phyloP scores from a whole-genome alignment of 2,113 vertebrate genomes.

The Pygoscelis antarcticus region DNA sequence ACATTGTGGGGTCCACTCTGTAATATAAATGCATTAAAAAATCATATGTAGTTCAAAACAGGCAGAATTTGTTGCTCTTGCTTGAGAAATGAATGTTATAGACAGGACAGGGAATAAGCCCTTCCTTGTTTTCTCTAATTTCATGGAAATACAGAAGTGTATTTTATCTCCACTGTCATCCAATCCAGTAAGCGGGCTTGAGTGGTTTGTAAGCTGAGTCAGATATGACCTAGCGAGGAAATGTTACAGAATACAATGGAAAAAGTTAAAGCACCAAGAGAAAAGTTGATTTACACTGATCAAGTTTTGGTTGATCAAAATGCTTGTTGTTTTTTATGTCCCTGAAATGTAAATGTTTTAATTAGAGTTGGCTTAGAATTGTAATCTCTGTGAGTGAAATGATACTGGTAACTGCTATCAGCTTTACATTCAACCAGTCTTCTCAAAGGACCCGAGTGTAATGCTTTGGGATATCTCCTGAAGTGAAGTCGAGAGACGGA shows the following conservation, averaged over 20 bases:
- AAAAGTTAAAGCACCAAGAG: background rate
- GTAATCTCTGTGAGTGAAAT: background rate
- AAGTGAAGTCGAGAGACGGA: background rate
- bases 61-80: background rate
- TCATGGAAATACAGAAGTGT: background rate
- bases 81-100: background rate
- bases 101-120: background rate
- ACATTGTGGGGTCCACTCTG: no score
- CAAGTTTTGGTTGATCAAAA: background rate
- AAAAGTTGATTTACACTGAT: background rate
- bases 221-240: background rate
- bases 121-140: background rate
- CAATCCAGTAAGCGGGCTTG: background rate
- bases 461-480: background rate
- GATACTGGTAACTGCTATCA: background rate
- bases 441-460: background rate
- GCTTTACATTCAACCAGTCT: background rate
- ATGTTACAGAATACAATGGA: background rate
- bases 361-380: background rate
- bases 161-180: background rate
- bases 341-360: background rate
- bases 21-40: background rate
- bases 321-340: background rate
- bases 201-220: background rate
- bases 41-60: fast-evolving